Evolutionary conservation across 2,888 invertebrate genomes (phyloP), one percentile per base, ranked within the genome.

Genomic region (Phyto melanocephala): DNA sequence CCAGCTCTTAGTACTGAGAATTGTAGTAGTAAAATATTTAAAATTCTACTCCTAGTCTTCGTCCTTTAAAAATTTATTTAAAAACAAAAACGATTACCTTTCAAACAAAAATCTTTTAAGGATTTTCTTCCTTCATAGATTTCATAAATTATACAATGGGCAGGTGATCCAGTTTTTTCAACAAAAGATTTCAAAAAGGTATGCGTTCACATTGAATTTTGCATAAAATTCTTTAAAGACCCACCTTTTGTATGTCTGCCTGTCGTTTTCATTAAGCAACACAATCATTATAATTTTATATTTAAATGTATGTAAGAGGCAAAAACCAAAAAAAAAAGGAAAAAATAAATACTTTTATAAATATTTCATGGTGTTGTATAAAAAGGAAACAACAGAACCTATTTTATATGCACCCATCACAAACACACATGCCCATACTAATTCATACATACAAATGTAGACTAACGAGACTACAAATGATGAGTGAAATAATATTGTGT

Each of bases 371-470:
- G 65, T 67, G 28, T 50, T 47, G 56, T 45, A 58, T 47, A 22
- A 72, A 56, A 45, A 40, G 37, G 67, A 67, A 50, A 58, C n/a
- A 58, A 47, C 6, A 28, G 58, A 75, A 58, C 28, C 28, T 40
- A 40, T 58, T 67, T 76, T 47, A 20, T 58, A 75, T 75, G 74
- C 65, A 75, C 6, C 28, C 45, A 42, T 35, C 13, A 74, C 8
- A 74, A 74, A 58, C 63, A 75, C 58, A 65, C 47, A 15, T 7
- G 4, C 6, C 15, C n/a, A 37, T 17, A 8, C 3, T 28, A 28
- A 5, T 28, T 28, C 22, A 11, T 15, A 17, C 8, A 17, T 22
- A 45, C 20, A 40, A 33, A 37, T 50, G n/a, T 22, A 47, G 8
- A 20, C 47, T 47, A 58, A n/a, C 6, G 22, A 17, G 28, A n/a